Conservation (phyloP, 2,888 invertebrate species). For the Orthosia cruda region DNA sequence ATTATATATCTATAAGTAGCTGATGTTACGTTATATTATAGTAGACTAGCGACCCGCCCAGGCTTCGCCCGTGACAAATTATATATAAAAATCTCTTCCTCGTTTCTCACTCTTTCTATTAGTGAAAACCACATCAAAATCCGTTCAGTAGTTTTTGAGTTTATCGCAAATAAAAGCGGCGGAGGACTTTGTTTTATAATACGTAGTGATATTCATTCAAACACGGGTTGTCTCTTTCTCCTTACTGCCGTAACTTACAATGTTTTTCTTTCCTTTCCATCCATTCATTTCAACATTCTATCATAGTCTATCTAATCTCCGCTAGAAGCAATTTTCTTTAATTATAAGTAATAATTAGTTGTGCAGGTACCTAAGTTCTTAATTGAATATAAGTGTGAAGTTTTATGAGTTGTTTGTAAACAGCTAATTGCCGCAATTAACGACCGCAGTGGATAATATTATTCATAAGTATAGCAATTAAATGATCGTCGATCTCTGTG, state of each 20-base stretch:
- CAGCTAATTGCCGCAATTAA: conserved; percentile 11
- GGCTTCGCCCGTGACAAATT: too few relatives aligned
- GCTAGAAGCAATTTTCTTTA: neutral
- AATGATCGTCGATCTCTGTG: neutral
- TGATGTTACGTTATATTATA: neutral
- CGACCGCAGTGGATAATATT: neutral
- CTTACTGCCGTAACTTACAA: neutral
- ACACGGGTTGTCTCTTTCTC: neutral
- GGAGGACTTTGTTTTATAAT: too few relatives aligned
- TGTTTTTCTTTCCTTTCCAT: neutral
- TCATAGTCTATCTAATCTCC: neutral
- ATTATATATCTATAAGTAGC: neutral
- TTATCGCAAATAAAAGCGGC: too few relatives aligned
- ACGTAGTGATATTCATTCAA: neutral
- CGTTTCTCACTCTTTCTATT: too few relatives aligned
- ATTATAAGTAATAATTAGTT: neutral
- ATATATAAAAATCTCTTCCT: too few relatives aligned
- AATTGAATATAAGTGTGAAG: conserved; percentile 1
- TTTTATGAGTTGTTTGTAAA: conserved; percentile 19
- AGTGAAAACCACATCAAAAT: too few relatives aligned
- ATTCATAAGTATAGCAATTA: neutral
- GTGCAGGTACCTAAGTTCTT: neutral
- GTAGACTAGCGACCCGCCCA: neutral
- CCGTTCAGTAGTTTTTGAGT: too few relatives aligned
- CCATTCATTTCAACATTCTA: neutral